A percentile compares a stretch with the other conserved stretches of the same genome.
These are phyloP conservation scores for Megalops cyprinoides DNA, from an alignment of 2,797 vertebrate genomes.

Conservation along the genomic window DNA sequence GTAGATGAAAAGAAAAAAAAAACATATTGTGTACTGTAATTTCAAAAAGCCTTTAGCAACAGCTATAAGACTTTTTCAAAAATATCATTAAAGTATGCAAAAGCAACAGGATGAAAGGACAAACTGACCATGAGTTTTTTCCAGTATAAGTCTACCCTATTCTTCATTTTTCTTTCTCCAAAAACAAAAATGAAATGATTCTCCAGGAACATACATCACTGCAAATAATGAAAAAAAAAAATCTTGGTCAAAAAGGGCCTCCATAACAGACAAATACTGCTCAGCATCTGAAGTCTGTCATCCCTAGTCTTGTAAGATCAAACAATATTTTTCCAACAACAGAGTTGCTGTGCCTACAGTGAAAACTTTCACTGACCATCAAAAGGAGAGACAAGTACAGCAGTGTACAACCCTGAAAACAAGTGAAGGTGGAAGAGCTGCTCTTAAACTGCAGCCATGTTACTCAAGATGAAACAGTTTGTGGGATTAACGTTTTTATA, in stretches of 20 bases:
- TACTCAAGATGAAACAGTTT: no score
- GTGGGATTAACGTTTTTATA: no score
- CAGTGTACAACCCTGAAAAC: slow-evolving; percentile 8
- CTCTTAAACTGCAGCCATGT: no score
- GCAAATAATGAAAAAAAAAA: not conserved
- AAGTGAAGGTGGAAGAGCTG: not conserved
- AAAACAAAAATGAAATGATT: not conserved
- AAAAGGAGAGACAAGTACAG: not conserved
- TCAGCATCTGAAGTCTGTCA: not conserved
- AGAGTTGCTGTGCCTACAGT: slow-evolving; percentile 10
- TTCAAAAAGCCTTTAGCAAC: no score
- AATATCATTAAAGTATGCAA: no score
- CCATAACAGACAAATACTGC: not conserved
- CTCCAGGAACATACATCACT: not conserved
- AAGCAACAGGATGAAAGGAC: no score
- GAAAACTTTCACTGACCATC: slow-evolving; percentile 15
- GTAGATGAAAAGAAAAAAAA: no score
- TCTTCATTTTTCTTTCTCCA: no score
- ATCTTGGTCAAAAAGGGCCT: no score
- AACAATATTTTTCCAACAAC: not conserved
- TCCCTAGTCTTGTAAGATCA: not conserved
- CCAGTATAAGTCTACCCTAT: not conserved
- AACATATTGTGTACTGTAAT: not conserved
- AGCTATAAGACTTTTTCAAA: no score
- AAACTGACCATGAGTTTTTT: no score